Conservation (phyloP, 2,888 invertebrate species). For the Stenoptilia bipunctidactyla region DNA sequence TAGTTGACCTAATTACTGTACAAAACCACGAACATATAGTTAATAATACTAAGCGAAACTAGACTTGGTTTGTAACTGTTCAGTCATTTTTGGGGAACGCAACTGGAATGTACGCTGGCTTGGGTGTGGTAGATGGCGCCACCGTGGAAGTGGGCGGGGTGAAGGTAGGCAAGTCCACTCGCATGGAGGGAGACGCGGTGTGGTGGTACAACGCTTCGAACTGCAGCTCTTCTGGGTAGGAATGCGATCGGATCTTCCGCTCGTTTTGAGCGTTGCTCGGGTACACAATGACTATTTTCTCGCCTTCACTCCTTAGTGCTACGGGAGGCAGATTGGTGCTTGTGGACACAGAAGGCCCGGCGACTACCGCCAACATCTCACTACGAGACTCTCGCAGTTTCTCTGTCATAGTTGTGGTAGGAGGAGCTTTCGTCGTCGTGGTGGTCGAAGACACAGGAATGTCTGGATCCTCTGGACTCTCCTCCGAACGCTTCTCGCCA, state of each 20-base stretch:
- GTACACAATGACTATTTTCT: slow-evolving; percentile 63
- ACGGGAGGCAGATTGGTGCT: slow-evolving; percentile 59
- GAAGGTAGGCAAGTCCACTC: slow-evolving; percentile 73
- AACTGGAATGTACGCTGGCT: slow-evolving; percentile 34
- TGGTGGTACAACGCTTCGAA: slow-evolving; percentile 61
- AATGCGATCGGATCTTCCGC: slow-evolving; percentile 59
- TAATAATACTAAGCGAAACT: too few relatives aligned
- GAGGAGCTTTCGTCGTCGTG: slow-evolving; percentile 26
- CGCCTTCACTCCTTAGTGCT: slow-evolving; percentile 47
- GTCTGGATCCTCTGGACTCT: slow-evolving; percentile 53
- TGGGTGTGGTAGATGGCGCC: slow-evolving; percentile 21
- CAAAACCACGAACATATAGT: too few relatives aligned
- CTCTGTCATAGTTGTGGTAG: slow-evolving; percentile 32
- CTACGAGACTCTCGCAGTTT: slow-evolving; percentile 39
- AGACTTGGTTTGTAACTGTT: too few relatives aligned
- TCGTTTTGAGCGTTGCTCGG: slow-evolving; percentile 64
- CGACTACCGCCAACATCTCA: slow-evolving; percentile 48
- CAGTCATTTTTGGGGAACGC: slow-evolving; percentile 20
- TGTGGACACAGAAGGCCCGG: slow-evolving; percentile 44
- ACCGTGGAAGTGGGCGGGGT: slow-evolving; percentile 45
- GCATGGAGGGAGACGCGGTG: slow-evolving; percentile 46
- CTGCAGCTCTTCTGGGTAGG: slow-evolving; percentile 61
- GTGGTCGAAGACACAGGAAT: slow-evolving; percentile 38
- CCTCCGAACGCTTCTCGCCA: slow-evolving; percentile 44
- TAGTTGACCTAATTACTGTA: too few relatives aligned